These are phyloP conservation scores for Bellardia bayeri DNA, from an alignment of 2,888 invertebrate species.

Conservation along the genomic window DNA sequence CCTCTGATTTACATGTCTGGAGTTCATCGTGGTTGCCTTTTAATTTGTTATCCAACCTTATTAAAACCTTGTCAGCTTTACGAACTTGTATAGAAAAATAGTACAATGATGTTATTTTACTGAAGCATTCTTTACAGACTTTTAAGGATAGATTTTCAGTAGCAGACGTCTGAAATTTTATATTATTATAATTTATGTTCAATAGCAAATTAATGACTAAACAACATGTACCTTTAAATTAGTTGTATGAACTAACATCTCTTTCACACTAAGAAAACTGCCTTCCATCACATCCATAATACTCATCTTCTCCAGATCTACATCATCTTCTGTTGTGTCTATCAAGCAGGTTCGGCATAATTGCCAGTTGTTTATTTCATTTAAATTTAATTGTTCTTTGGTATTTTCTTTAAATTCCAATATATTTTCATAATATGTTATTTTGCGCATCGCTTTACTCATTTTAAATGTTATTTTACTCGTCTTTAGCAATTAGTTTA, in stretches of 20 bases:
- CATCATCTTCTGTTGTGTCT: slow-evolving; percentile 44
- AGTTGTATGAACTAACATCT: slow-evolving; percentile 65
- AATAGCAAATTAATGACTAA: background rate
- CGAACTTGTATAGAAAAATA: slow-evolving; percentile 71
- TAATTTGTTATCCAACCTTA: slow-evolving; percentile 51
- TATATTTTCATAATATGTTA: slow-evolving; percentile 74
- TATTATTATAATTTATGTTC: background rate
- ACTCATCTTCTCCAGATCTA: slow-evolving; percentile 54
- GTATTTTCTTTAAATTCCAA: slow-evolving; percentile 72
- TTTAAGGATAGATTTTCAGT: slow-evolving; percentile 59
- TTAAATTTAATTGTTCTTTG: slow-evolving; percentile 48
- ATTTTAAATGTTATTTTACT: slow-evolving; percentile 32
- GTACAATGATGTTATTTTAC: slow-evolving; percentile 64
- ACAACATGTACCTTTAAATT: slow-evolving; percentile 52
- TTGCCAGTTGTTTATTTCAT: slow-evolving; percentile 71
- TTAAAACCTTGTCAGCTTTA: slow-evolving; percentile 69
- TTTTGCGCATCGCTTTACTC: slow-evolving; percentile 72
- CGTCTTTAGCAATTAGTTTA: background rate
- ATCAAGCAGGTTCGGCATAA: slow-evolving; percentile 72
- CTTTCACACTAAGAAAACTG: slow-evolving; percentile 51
- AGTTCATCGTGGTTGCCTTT: background rate
- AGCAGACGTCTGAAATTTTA: slow-evolving; percentile 51
- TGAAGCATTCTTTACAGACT: slow-evolving; percentile 72
- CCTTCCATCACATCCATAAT: slow-evolving; percentile 68
- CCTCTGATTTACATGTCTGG: background rate